These are phyloP conservation scores for Alcis repandata DNA, from an alignment of 2,888 invertebrate species.

Conservation along the genomic window DNA sequence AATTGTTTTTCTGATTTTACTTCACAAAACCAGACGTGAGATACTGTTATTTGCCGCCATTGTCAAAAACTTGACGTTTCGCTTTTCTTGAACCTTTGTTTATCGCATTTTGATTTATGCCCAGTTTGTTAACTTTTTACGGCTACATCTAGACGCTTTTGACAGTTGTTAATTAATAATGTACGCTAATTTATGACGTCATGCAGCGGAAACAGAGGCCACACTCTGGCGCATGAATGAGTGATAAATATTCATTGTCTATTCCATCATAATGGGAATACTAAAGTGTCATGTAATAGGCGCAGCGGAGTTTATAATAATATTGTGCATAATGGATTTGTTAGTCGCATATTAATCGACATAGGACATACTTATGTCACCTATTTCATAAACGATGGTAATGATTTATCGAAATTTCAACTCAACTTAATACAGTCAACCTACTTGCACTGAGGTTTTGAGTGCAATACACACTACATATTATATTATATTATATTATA, in stretches of 20 bases:
- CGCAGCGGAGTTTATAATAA: conserved; percentile 22
- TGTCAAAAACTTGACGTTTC: conserved; percentile 34
- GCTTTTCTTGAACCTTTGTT: conserved; percentile 63
- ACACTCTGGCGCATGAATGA: conserved; percentile 33
- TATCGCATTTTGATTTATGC: conserved; percentile 72
- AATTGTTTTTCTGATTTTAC: too few species aligned
- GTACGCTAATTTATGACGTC: conserved; percentile 52
- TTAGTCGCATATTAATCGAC: conserved; percentile 14
- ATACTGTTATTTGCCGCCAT: conserved; percentile 33
- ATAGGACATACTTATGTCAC: neutral
- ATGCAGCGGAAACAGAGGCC: conserved; percentile 41
- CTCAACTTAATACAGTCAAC: too few species aligned
- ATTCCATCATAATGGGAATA: conserved; percentile 23
- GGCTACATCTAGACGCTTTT: conserved; percentile 54
- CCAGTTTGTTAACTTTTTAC: conserved; percentile 56
- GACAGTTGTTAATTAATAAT: conserved; percentile 62
- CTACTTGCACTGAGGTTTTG: too few species aligned
- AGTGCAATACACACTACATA: too few species aligned
- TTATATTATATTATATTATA: too few species aligned
- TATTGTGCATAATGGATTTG: conserved; percentile 22
- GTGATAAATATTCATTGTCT: conserved; percentile 36
- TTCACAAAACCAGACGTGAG: conserved; percentile 3
- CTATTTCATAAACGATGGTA: too few species aligned
- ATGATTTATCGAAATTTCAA: too few species aligned
- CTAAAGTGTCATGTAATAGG: conserved; percentile 24